Conservation (phyloP, 2,888 invertebrate genomes). For the Phoenoteleia sp. region DNA sequence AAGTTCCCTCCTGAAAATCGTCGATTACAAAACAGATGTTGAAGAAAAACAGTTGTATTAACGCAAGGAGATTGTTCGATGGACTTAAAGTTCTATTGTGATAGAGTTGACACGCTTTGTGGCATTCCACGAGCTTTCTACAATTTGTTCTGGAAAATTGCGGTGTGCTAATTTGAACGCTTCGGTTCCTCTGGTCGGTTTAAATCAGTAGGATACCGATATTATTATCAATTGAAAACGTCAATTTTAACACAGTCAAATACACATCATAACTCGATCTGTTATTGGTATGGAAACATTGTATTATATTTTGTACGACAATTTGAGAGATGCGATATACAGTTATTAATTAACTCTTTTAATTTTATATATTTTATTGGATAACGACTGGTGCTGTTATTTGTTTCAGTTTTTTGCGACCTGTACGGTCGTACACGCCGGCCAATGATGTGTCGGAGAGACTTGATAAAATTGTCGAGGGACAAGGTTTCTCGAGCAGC, state of each 20-base stretch:
- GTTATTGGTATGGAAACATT: neutral
- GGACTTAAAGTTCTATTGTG: constrained; percentile 22
- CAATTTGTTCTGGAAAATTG: constrained; percentile 69
- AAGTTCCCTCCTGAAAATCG: neutral
- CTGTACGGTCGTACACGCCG: constrained; percentile 92
- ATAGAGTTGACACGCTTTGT: constrained; percentile 66
- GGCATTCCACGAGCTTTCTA: constrained; percentile 66
- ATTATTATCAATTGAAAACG: constrained; percentile 48
- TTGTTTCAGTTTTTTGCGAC: constrained; percentile 91
- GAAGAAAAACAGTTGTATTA: constrained; percentile 29
- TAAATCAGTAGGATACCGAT: constrained; percentile 43
- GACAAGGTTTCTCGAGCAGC: constrained; percentile 87
- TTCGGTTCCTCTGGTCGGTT: constrained; percentile 51
- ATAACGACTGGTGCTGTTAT: neutral
- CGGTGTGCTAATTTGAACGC: constrained; percentile 64
- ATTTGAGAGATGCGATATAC: neutral
- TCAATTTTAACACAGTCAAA: constrained; percentile 16
- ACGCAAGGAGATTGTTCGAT: constrained; percentile 39
- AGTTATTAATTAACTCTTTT: neutral
- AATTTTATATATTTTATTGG: neutral
- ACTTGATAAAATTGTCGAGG: constrained; percentile 89
- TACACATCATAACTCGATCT: neutral
- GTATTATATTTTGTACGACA: too few relatives aligned
- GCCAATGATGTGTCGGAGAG: constrained; percentile 89
- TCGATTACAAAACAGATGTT: constrained; percentile 2